phyloP scores from a whole-genome alignment of 2,797 vertebrate species.

The Lepus townsendii region DNA sequence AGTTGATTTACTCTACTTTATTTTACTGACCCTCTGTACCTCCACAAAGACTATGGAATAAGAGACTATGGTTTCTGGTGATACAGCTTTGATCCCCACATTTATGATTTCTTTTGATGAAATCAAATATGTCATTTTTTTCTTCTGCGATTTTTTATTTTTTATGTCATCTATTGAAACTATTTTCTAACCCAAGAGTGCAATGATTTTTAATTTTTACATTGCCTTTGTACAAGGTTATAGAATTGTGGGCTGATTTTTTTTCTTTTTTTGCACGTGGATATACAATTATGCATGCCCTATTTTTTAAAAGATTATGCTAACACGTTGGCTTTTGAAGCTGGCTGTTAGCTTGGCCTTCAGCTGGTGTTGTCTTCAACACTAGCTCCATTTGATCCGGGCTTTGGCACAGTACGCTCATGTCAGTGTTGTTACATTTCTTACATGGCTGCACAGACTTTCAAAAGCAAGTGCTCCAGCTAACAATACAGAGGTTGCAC shows the following conservation, averaged over 20 bases:
- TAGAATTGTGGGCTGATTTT: background rate
- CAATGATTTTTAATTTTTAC: background rate
- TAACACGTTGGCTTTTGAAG: slow-evolving; percentile 11
- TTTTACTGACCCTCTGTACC: background rate
- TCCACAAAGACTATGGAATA: background rate
- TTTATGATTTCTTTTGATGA: background rate
- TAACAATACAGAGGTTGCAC: background rate
- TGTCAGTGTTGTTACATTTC: background rate
- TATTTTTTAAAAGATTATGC: background rate
- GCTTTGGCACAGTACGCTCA: background rate
- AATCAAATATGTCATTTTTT: background rate
- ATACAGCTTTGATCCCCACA: background rate
- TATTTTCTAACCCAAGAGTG: background rate
- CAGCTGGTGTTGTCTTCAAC: background rate
- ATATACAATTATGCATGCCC: background rate
- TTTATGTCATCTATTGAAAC: background rate
- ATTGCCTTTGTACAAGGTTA: background rate
- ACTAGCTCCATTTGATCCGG: background rate
- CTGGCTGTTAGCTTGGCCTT: background rate
- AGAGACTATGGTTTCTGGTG: background rate
- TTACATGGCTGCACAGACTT: background rate
- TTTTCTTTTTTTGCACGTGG: background rate
- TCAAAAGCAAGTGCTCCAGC: background rate
- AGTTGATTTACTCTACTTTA: background rate
- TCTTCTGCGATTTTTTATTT: background rate